phyloP scores from a whole-genome alignment of 1,140 invertebrate genomes.

The Euschistus heros region DNA sequence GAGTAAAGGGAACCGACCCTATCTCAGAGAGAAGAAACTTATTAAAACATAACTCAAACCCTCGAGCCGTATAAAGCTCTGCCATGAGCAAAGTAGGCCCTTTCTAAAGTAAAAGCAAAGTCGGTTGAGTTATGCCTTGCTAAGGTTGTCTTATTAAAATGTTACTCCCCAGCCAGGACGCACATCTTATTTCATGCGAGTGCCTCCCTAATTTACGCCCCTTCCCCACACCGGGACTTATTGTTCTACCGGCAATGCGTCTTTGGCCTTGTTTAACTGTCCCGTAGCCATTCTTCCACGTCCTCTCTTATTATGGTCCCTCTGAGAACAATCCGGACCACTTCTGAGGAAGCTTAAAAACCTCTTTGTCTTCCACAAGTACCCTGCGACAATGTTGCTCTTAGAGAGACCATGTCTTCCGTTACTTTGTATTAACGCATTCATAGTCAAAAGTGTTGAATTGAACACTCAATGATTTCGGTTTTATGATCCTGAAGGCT shows the following conservation, averaged over 20 bases:
- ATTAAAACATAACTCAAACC: conserved; percentile 12
- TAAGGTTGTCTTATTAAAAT: conserved; percentile 14
- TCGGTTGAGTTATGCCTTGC: conserved; percentile 15
- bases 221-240: not conserved
- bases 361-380: too few species aligned
- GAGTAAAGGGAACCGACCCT: too few species aligned
- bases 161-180: not conserved
- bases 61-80: conserved; percentile 4
- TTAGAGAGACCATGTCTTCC: too few species aligned
- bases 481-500: too few species aligned
- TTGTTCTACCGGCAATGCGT: conserved; percentile 6
- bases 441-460: too few species aligned
- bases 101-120: conserved; percentile 4
- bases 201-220: not conserved
- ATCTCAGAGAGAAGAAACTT: not conserved
- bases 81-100: not conserved
- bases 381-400: too few species aligned
- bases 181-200: conserved; percentile 15
- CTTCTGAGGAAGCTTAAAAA: too few species aligned
- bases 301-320: too few species aligned
- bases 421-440: too few species aligned
- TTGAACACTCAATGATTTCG: too few species aligned
- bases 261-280: not conserved
- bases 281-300: too few species aligned
- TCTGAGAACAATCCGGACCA: too few species aligned